These are phyloP conservation scores for Serrognathus titanus DNA, from an alignment of 2,888 invertebrate genomes.

Conservation along the genomic window DNA sequence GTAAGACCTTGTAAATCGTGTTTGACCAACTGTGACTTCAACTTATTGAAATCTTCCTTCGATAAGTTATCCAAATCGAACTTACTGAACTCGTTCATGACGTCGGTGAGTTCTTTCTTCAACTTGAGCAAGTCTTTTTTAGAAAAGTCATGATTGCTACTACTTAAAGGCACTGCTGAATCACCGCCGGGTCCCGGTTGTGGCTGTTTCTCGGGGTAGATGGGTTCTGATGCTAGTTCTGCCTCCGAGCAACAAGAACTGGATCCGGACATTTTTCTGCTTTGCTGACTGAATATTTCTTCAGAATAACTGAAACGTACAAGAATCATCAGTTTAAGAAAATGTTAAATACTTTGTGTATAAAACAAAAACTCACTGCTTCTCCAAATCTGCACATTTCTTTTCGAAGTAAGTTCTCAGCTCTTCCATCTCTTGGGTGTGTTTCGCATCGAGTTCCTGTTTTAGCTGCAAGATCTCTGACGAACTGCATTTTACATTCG, in stretches of 20 bases:
- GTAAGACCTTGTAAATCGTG: slow-evolving; percentile 28
- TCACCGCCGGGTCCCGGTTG: slow-evolving; percentile 38
- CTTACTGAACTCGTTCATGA: slow-evolving; percentile 28
- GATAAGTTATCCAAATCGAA: slow-evolving; percentile 34
- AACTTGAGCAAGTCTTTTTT: slow-evolving; percentile 38
- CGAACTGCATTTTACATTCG: slow-evolving; percentile 57
- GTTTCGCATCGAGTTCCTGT: slow-evolving; percentile 61
- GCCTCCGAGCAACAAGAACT: slow-evolving; percentile 42
- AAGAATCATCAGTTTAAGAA: not conserved
- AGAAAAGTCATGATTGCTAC: slow-evolving; percentile 22
- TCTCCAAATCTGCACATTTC: slow-evolving; percentile 75
- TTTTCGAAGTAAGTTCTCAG: slow-evolving; percentile 75
- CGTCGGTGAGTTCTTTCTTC: slow-evolving; percentile 33
- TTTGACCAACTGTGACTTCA: slow-evolving; percentile 33
- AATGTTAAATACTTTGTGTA: not conserved
- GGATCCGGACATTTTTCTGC: slow-evolving; percentile 55
- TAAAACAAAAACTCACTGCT: slow-evolving; percentile 55
- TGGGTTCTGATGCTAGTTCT: slow-evolving; percentile 32
- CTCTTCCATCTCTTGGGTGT: slow-evolving; percentile 75
- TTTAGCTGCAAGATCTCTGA: slow-evolving; percentile 56
- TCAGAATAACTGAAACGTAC: slow-evolving; percentile 56
- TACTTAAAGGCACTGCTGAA: slow-evolving; percentile 11
- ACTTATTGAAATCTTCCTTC: slow-evolving; percentile 32
- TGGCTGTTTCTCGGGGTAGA: not conserved
- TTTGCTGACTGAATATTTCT: slow-evolving; percentile 65